A percentile compares a stretch with the other conserved stretches of the same genome.
These are phyloP conservation scores for Gymnothorax reevesii DNA, from an alignment of 2,797 vertebrate genomes.

Conservation along the genomic window DNA sequence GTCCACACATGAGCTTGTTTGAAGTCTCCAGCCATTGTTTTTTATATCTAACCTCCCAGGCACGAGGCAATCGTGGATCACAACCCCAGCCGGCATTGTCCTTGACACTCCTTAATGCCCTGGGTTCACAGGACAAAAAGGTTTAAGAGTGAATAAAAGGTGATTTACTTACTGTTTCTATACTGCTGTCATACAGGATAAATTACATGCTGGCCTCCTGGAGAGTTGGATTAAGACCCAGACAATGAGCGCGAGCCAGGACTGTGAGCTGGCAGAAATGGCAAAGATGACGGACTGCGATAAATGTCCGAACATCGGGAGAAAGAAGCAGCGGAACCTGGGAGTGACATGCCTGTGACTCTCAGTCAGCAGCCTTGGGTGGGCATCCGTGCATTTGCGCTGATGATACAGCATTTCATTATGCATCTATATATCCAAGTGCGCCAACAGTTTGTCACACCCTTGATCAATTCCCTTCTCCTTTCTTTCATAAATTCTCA, in stretches of 20 bases:
- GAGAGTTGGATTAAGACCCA: conserved; percentile 36
- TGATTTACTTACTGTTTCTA: conserved; percentile 45
- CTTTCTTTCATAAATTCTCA: conserved; percentile 63
- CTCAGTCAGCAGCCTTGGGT: not conserved
- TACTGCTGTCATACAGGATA: conserved; percentile 47
- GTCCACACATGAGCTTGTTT: conserved; percentile 42
- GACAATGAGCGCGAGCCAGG: conserved; percentile 15
- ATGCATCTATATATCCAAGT: conserved; percentile 39
- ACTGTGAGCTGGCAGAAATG: conserved; percentile 35
- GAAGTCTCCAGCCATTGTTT: conserved; percentile 46
- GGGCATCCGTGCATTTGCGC: not conserved
- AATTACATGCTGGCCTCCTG: conserved; percentile 37
- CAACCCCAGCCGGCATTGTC: conserved; percentile 56
- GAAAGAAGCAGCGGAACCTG: not conserved
- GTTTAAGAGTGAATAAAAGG: conserved; percentile 57
- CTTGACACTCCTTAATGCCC: conserved; percentile 51
- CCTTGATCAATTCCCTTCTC: conserved; percentile 33
- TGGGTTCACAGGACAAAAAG: conserved; percentile 33
- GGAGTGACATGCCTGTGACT: not conserved
- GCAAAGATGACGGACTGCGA: not conserved
- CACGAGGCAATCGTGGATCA: conserved; percentile 52
- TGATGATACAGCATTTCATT: conserved; percentile 44
- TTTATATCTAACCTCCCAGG: conserved; percentile 54
- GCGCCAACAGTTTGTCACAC: conserved; percentile 46
- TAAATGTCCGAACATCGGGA: not conserved